Evolutionary conservation across 2,888 invertebrate genomes (phyloP).

Genomic region (Caenorhabditis sp.): DNA sequence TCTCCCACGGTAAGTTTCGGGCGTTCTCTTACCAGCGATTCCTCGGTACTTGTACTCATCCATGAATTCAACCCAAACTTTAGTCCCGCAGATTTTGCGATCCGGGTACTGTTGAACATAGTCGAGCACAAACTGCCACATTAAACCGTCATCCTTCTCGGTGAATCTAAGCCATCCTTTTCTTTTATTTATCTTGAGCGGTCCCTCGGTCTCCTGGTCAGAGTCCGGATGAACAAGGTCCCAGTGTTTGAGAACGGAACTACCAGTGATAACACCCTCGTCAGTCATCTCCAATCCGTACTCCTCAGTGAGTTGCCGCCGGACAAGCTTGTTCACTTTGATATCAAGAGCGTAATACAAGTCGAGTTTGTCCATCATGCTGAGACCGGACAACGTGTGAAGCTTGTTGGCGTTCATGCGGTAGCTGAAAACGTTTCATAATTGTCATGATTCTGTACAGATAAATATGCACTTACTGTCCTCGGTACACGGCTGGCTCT

Average conservation of each 20-base stretch:
- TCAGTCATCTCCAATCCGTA: not conserved
- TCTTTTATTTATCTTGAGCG: not conserved
- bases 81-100: not conserved
- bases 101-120: not conserved
- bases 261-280: not conserved
- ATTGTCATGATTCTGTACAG: not conserved
- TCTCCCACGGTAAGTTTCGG: not conserved
- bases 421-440: constrained; percentile 3
- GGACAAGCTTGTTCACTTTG: not conserved
- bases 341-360: constrained; percentile 15
- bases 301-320: not conserved
- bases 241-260: not conserved
- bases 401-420: not conserved
- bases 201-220: not conserved
- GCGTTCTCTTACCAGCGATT: not conserved
- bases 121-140: constrained; percentile 20
- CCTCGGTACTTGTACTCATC: not conserved
- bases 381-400: not conserved
- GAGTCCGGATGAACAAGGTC: constrained; percentile 3
- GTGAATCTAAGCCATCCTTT: not conserved
- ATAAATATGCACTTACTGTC: not conserved
- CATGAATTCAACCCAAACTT: not conserved
- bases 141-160: constrained; percentile 10
- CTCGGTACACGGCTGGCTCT: not conserved
- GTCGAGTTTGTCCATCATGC: not conserved